Percentiles rank a stretch among this genome's conserved stretches.
Conservation (phyloP, 2,113 vertebrate species). For the Prolemur simus region DNA sequence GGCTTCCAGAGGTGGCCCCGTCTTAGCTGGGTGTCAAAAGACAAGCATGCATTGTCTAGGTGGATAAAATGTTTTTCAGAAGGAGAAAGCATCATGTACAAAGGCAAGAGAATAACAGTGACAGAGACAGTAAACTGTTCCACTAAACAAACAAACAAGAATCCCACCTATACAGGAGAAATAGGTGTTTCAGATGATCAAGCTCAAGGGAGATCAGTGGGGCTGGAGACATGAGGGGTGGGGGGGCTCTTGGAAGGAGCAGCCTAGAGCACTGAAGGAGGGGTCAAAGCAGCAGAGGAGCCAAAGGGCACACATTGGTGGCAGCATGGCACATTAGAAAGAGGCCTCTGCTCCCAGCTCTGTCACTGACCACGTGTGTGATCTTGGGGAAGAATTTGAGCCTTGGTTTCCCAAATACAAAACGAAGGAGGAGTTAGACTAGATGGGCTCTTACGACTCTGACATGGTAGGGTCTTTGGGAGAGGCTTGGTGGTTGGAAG, state of each 20-base stretch:
- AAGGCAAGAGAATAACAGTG: not conserved
- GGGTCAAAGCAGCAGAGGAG: not conserved
- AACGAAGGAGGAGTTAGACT: not conserved
- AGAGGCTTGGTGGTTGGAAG: not conserved
- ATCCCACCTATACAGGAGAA: not conserved
- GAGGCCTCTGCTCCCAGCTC: not conserved
- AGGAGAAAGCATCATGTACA: not conserved
- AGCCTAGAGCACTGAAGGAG: not conserved
- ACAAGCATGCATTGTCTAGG: not conserved
- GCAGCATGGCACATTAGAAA: not conserved
- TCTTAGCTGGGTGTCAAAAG: conserved; percentile 29
- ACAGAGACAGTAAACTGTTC: not conserved
- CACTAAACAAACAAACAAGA: not conserved
- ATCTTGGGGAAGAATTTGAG: not conserved
- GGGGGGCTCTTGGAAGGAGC: not conserved
- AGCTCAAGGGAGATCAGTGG: not conserved
- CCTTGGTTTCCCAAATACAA: not conserved
- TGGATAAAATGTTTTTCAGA: conserved; percentile 41
- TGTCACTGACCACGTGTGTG: not conserved
- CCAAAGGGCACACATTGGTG: not conserved
- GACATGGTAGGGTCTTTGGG: not conserved
- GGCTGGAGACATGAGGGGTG: not conserved
- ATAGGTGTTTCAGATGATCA: not conserved
- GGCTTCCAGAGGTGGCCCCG: not conserved
- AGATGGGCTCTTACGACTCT: not conserved